Evolutionary conservation across 2,113 vertebrate species (phyloP), one percentile per base, ranked within the genome.

Genomic region (Sander vitreus): DNA sequence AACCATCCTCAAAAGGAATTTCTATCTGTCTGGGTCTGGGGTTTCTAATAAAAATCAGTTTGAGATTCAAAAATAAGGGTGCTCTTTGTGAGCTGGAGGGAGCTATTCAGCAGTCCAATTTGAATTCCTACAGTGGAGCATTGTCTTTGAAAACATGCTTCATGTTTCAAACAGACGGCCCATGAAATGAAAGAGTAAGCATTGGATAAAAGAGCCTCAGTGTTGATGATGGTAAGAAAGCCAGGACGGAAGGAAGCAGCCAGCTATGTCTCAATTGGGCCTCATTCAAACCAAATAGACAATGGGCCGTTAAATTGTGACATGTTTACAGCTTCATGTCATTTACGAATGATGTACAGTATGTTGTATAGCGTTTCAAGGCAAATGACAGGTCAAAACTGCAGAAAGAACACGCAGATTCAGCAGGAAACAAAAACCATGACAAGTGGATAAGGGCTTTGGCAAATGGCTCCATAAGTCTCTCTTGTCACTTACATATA

Each of bases 1-100:
- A 93, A 90, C 80, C 92, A 76, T 84, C 85, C 88, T 93, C 91
- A 93, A 92, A 94, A 79, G 83, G 90, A 93, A 93, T 94, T 92
- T 91, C 88, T 86, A 92, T n/a, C n/a, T n/a, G n/a, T n/a, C n/a
- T 84, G 85, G 90, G 84, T 80, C 76, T 81, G 81, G 76, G 88
- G 79, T 90, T 89, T 86, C 68, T 90, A 86, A 80, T 89, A 91
- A 86, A 89, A 91, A 86, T 85, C 81, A 66, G 83, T 73, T 77
- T 69, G 59, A 86, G 84, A 88, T 86, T 84, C 53, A 62, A 86
- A 90, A 91, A 81, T 89, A 81, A 88, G 88, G 89, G 69, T 45
- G 85, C 72, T 87, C 86, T 92, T 82, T 88, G 90, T 85, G 90
- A 84, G 88, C 64, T 74, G 79, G 54, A 39, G 75, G 81, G 81